phyloP scores from a whole-genome alignment of 2,888 invertebrate genomes.

The Agriopis leucophaearia region DNA sequence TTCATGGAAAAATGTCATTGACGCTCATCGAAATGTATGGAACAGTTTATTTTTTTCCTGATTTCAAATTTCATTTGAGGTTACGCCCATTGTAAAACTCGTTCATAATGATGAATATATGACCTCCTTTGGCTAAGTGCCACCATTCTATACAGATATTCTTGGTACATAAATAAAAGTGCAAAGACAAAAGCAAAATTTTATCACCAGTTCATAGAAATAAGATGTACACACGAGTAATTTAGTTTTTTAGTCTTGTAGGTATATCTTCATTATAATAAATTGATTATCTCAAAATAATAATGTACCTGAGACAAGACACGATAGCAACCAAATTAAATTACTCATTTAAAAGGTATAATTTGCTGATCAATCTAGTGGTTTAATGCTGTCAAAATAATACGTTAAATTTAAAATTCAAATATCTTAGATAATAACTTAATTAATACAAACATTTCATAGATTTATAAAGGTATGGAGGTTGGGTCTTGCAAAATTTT shows the following conservation, averaged over 20 bases:
- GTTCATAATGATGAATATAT: no score
- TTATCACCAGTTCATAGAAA: background rate
- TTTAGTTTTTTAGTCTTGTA: background rate
- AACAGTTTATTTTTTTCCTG: no score
- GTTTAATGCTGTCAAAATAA: conserved; percentile 8
- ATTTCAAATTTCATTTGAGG: no score
- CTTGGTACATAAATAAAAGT: no score
- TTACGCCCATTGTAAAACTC: no score
- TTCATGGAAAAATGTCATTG: no score
- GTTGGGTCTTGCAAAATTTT: no score
- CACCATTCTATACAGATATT: no score
- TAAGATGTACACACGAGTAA: background rate
- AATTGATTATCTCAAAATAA: conserved; percentile 12
- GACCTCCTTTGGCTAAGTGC: no score
- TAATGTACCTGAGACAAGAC: conserved; percentile 3
- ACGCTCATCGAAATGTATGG: no score
- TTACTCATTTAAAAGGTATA: conserved; percentile 16
- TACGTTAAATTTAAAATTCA: background rate
- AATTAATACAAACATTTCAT: background rate
- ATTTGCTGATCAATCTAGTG: conserved; percentile 10
- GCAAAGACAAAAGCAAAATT: no score
- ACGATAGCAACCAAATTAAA: conserved; percentile 15
- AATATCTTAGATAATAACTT: conserved; percentile 9
- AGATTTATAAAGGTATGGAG: background rate
- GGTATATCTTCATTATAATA: conserved; percentile 2